These are phyloP conservation scores for Pagetopsis macropterus DNA, from an alignment of 2,797 vertebrate genomes.

Conservation along the genomic window DNA sequence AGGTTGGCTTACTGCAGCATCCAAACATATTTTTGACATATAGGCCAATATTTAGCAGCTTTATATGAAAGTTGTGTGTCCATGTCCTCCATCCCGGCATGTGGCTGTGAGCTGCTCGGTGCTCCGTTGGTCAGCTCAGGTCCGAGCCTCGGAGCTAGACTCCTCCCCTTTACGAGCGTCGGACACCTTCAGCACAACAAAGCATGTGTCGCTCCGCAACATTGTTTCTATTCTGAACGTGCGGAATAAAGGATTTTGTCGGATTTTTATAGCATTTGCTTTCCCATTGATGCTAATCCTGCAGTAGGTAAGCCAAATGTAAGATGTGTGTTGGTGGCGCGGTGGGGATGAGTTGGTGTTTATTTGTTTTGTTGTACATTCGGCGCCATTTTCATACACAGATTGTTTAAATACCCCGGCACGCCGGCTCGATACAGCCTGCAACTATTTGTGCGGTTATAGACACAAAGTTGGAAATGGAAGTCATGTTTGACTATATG, in stretches of 20 bases:
- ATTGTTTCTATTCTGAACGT: constrained; percentile 60
- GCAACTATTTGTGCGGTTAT: background rate
- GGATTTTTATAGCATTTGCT: constrained; percentile 39
- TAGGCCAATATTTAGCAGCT: background rate
- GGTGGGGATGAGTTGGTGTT: constrained; percentile 44
- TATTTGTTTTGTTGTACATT: constrained; percentile 77
- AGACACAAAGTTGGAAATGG: constrained; percentile 29
- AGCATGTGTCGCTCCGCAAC: constrained; percentile 74
- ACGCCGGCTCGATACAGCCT: constrained; percentile 32
- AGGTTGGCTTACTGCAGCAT: background rate
- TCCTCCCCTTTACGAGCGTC: constrained; percentile 81
- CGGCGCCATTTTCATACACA: constrained; percentile 81
- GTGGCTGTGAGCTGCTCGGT: constrained; percentile 23
- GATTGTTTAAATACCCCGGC: constrained; percentile 78
- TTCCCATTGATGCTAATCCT: constrained; percentile 63
- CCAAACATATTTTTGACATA: too few species aligned
- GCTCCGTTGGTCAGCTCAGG: constrained; percentile 32
- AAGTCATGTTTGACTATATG: background rate
- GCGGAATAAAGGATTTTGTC: constrained; percentile 58
- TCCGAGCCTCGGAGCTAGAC: constrained; percentile 43
- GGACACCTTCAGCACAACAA: constrained; percentile 80
- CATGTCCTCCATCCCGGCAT: constrained; percentile 26
- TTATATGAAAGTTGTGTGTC: constrained; percentile 13
- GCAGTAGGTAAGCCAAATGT: constrained; percentile 73
- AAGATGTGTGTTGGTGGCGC: background rate